Evolutionary conservation across 35 echinoderm and acorn worm genomes (phyloP), one percentile per base, ranked within the genome.

Genomic region (Acanthaster planci): DNA sequence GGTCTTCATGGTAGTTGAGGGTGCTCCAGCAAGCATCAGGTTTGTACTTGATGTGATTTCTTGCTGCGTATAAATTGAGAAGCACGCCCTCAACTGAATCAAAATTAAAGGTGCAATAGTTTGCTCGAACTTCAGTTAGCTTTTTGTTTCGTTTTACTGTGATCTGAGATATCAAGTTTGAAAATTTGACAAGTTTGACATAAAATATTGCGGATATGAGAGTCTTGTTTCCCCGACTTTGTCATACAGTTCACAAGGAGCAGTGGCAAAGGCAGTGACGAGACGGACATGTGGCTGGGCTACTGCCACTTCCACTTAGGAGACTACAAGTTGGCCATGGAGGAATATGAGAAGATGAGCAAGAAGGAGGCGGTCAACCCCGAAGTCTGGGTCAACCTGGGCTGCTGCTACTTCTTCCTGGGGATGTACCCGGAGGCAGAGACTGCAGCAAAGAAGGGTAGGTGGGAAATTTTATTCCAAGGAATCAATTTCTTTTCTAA

Each of bases 331-430:
- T 54, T 76, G 76, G 79, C 86, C 21, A 97, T 97, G 90, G 91
- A 88, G 37, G 95, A 97, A 53, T 97, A 97, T 60, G 94, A 97
- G 75, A 93, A 87, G 76, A 26, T 97, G 37, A 84, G 84, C 51
- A 85, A 87, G 81, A 90, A 82, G 44, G 94, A 97, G 26, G 76
- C 52, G 36, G 82, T 76, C 44, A 92, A 97, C 38, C 95, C 95
- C 12, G 91, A 97, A 26, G 82, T 93, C 19, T 97, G 95, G 95
- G 60, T 87, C 27, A 93, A 97, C 60, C 85, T 97, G 5, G 95
- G 87, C 30, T 97, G 95, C 80, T 93, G 95, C 60, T 97, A 97
- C 59, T 97, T 97, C 88, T 97, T 97, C 51, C 85, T 97, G 1
- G 95, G 95, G 39, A 97, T 97, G 95, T 97, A 97, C 77, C 78